A percentile compares a stretch with the other conserved stretches of the same genome.
phyloP scores from a whole-genome alignment of 92 coral and sea anemone genomes.

The Umimayanthus chanpuru region DNA sequence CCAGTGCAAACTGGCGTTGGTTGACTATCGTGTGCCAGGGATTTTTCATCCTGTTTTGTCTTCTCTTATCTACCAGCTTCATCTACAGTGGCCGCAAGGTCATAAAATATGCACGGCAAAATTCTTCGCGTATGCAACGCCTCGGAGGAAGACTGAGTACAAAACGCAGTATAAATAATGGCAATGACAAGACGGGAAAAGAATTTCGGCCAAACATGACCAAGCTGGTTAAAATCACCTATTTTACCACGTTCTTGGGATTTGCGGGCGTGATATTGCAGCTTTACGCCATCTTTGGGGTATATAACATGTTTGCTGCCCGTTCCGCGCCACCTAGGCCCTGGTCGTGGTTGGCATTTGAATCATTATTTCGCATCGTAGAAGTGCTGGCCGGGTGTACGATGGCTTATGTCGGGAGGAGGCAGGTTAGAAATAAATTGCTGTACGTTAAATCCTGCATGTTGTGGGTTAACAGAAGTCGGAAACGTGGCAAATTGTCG shows the following conservation, averaged over 20 bases:
- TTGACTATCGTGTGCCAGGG: constrained; percentile 67
- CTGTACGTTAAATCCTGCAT: not conserved
- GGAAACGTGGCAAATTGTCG: not conserved
- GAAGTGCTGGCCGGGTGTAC: constrained; percentile 76
- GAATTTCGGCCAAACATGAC: constrained; percentile 65
- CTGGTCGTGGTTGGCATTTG: constrained; percentile 76
- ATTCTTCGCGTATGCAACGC: constrained; percentile 46
- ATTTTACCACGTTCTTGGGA: constrained; percentile 71
- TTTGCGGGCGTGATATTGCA: constrained; percentile 73
- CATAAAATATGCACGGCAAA: constrained; percentile 55
- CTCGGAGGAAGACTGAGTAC: constrained; percentile 53
- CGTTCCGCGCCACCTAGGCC: constrained; percentile 57
- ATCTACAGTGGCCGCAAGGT: constrained; percentile 74
- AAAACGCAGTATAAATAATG: not conserved
- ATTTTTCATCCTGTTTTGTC: constrained; percentile 66
- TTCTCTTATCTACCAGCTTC: constrained; percentile 64
- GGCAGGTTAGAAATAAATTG: constrained; percentile 55
- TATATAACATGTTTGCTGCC: constrained; percentile 62
- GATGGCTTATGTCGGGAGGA: constrained; percentile 78
- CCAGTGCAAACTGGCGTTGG: constrained; percentile 54
- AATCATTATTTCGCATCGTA: constrained; percentile 68
- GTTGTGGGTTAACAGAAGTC: not conserved
- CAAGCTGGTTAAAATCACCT: constrained; percentile 81
- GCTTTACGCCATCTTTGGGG: constrained; percentile 67
- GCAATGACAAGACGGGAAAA: not conserved